A percentile compares a stretch with the other conserved stretches of the same genome.
These are phyloP conservation scores for Adela reaumurella DNA, from an alignment of 2,888 invertebrate species.

Conservation along the genomic window DNA sequence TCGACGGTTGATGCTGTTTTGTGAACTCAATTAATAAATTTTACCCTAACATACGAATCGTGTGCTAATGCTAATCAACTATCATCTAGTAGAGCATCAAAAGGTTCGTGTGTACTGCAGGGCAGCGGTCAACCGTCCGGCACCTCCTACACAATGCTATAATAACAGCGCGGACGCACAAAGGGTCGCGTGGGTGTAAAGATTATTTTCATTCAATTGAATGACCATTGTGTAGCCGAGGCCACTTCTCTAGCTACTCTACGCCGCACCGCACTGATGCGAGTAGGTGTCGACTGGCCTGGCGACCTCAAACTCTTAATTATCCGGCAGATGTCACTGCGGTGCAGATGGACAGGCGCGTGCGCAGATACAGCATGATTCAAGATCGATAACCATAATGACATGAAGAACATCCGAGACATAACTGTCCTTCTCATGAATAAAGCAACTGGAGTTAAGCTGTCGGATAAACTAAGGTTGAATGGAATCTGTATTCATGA, in stretches of 20 bases:
- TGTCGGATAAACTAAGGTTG: too few species aligned
- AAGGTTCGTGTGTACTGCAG: conserved; percentile 7
- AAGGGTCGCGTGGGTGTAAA: conserved; percentile 53
- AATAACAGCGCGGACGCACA: conserved; percentile 15
- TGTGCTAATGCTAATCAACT: too few species aligned
- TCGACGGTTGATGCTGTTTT: too few species aligned
- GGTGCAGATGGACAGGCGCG: conserved; percentile 34
- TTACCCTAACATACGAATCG: conserved; percentile 12
- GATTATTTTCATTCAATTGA: conserved; percentile 58
- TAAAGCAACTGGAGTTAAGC: too few species aligned
- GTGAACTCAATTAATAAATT: too few species aligned
- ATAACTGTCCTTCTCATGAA: too few species aligned
- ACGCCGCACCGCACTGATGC: conserved; percentile 37
- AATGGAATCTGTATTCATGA: too few species aligned
- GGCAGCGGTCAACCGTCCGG: conserved; percentile 44
- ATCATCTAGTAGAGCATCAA: conserved; percentile 28
- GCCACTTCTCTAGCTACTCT: neutral
- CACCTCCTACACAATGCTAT: conserved; percentile 27
- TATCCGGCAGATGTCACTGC: conserved; percentile 53
- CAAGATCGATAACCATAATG: too few species aligned
- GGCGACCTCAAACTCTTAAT: conserved; percentile 41
- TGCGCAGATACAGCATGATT: neutral
- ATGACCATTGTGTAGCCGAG: neutral
- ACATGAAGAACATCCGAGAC: too few species aligned
- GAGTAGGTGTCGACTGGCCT: conserved; percentile 25